phyloP scores from a whole-genome alignment of 2,888 invertebrate species.

The Eupsilia transversa region DNA sequence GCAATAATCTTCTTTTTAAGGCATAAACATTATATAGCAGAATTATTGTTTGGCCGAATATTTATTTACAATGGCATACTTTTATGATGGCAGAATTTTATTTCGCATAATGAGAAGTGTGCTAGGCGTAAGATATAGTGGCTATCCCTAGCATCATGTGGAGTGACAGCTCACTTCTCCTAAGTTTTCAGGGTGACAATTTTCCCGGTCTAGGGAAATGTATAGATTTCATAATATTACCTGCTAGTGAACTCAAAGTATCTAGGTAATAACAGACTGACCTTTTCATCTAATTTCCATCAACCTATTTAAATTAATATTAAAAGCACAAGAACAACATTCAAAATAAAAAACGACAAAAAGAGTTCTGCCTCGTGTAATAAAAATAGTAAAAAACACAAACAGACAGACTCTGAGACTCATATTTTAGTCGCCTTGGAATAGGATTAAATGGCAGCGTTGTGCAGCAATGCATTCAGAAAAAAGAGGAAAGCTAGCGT shows the following conservation, averaged over 20 bases:
- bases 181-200: too few species aligned
- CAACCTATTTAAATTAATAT: background rate
- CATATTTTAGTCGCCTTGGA: conserved; percentile 45
- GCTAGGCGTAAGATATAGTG: too few species aligned
- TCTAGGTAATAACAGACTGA: background rate
- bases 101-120: too few species aligned
- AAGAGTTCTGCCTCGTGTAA: background rate
- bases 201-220: too few species aligned
- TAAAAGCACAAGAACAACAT: background rate
- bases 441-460: conserved; percentile 49
- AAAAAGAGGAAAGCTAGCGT: conserved; percentile 38
- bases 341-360: background rate
- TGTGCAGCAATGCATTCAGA: conserved; percentile 51
- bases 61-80: too few species aligned
- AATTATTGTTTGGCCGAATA: too few species aligned
- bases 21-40: too few species aligned
- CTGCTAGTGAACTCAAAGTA: background rate
- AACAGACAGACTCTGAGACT: conserved; percentile 26
- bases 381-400: conserved; percentile 28
- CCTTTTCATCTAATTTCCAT: background rate
- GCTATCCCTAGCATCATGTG: too few species aligned
- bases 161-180: too few species aligned
- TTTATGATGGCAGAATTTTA: too few species aligned
- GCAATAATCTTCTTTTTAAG: too few species aligned
- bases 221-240: background rate